Conservation (phyloP, 2,797 vertebrate species). For the Melanotaenia parkinsoni region DNA sequence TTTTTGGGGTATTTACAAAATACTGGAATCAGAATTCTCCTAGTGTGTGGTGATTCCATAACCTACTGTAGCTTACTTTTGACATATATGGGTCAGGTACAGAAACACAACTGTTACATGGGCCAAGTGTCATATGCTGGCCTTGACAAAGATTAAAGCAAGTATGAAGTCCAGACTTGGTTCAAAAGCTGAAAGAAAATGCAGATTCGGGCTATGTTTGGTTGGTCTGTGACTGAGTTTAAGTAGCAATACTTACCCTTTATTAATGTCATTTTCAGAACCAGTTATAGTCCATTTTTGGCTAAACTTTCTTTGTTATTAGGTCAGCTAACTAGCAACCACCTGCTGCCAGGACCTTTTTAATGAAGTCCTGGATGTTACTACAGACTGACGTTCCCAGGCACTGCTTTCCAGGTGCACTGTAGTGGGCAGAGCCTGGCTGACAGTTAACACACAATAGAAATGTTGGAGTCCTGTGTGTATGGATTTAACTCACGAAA, state of each 20-base stretch:
- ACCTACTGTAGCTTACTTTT: not conserved
- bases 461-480: constrained; percentile 44
- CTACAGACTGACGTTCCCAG: constrained; percentile 58
- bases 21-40: not conserved
- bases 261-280: not conserved
- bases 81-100: not conserved
- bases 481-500: constrained; percentile 56
- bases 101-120: not conserved
- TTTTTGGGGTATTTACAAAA: not conserved
- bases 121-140: not conserved
- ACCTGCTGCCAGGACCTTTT: constrained; percentile 30
- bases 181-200: not conserved
- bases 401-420: constrained; percentile 60
- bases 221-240: not conserved
- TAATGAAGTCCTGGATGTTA: constrained; percentile 35
- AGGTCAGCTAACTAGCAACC: not conserved
- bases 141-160: not conserved
- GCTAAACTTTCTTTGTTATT: not conserved
- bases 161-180: not conserved
- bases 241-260: not conserved
- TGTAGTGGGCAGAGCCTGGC: constrained; percentile 55
- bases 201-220: not conserved
- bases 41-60: not conserved
- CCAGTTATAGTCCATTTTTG: not conserved
- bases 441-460: constrained; percentile 70